These are phyloP conservation scores for Brachypteracias leptosomus DNA, from an alignment of 2,113 vertebrate genomes.

Conservation along the genomic window DNA sequence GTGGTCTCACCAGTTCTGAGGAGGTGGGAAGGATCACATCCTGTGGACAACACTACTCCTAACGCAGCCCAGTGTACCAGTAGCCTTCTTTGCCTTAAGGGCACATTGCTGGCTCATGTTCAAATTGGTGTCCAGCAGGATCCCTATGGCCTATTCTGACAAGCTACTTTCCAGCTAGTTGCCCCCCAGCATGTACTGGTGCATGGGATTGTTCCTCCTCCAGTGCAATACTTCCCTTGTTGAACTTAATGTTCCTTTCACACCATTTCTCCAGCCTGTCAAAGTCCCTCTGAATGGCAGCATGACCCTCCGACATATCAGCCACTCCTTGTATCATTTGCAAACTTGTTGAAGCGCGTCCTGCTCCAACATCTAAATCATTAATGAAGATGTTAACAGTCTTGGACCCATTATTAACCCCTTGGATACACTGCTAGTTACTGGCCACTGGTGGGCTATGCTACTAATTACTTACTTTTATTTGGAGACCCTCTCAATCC, in stretches of 20 bases:
- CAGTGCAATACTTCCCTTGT: neutral
- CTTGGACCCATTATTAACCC: neutral
- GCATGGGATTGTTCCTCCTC: neutral
- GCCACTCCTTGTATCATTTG: neutral
- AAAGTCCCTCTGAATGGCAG: neutral
- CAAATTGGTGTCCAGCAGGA: neutral
- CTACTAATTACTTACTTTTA: neutral
- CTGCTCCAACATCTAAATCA: neutral
- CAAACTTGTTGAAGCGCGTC: neutral
- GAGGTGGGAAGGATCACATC: neutral
- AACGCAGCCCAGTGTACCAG: neutral
- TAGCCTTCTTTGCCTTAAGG: neutral
- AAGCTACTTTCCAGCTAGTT: neutral
- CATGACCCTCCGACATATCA: neutral
- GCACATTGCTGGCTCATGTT: neutral
- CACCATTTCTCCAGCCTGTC: neutral
- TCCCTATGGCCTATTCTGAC: neutral
- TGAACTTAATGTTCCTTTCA: neutral
- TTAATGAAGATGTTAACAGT: neutral
- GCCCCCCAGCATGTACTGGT: neutral
- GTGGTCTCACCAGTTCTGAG: neutral
- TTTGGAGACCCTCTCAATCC: neutral
- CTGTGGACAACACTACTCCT: neutral
- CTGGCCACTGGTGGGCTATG: neutral
- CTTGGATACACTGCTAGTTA: neutral